Conservation (phyloP, 2,888 invertebrate genomes). For the Eucera pruinosa region DNA sequence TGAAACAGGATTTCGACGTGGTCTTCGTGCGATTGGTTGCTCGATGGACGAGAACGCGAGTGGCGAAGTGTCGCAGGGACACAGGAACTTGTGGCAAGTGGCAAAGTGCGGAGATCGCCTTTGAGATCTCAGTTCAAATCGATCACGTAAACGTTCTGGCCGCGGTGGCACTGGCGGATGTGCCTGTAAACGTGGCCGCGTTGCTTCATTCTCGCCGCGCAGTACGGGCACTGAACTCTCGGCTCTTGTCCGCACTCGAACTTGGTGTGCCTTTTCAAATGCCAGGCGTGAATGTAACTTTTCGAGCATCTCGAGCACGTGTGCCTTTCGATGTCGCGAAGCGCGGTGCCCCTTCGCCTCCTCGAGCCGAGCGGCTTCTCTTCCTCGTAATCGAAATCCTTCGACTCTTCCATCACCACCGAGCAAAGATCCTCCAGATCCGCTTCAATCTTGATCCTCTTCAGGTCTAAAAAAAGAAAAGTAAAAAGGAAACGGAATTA, state of each 20-base stretch:
- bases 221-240: constrained; percentile 80
- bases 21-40: neutral
- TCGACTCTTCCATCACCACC: constrained; percentile 55
- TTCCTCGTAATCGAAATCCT: constrained; percentile 57
- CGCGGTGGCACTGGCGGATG: constrained; percentile 74
- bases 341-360: constrained; percentile 44
- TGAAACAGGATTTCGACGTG: neutral
- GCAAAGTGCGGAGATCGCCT: no score
- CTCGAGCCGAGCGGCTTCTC: constrained; percentile 55
- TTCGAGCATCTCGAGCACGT: constrained; percentile 78
- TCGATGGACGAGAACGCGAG: neutral
- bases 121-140: constrained; percentile 73
- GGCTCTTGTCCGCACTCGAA: constrained; percentile 84
- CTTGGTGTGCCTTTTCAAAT: constrained; percentile 82
- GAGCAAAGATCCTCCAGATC: constrained; percentile 53
- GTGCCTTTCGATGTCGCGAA: constrained; percentile 67
- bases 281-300: constrained; percentile 79
- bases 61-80: neutral
- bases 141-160: constrained; percentile 73
- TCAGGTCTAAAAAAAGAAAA: constrained; percentile 66
- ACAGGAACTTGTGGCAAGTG: neutral
- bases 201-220: constrained; percentile 76
- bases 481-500: constrained; percentile 51
- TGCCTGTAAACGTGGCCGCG: constrained; percentile 78
- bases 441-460: constrained; percentile 62